Conservation (phyloP, 2,888 invertebrate genomes). For the Parelbella ahira region DNA sequence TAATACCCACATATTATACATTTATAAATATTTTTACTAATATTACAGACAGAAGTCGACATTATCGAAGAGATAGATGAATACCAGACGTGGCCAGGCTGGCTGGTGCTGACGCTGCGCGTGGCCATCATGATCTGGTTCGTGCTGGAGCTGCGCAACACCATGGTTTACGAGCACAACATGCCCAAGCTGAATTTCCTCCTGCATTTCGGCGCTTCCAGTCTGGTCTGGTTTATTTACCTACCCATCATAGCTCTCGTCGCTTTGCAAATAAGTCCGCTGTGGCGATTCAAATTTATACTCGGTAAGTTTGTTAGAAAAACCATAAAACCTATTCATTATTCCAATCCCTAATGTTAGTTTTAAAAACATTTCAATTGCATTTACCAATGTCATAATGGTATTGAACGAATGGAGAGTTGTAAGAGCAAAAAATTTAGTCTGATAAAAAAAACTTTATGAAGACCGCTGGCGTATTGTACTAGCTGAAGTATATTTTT, state of each 20-base stretch:
- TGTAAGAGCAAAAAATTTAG: too few relatives aligned
- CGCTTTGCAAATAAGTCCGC: conserved; percentile 93
- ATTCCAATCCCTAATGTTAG: too few relatives aligned
- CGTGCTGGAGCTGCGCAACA: conserved; percentile 83
- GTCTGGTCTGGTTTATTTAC: conserved; percentile 99
- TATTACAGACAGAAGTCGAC: conserved; percentile 93
- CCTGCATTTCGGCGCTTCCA: conserved; percentile 97
- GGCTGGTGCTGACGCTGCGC: conserved; percentile 93
- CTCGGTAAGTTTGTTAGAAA: conserved; percentile 90
- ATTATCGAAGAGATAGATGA: conserved; percentile 98
- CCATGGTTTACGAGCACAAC: conserved; percentile 78
- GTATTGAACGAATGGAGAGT: too few relatives aligned
- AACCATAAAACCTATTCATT: too few relatives aligned
- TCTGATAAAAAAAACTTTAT: too few relatives aligned
- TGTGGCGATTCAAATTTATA: conserved; percentile 97
- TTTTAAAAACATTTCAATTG: too few relatives aligned
- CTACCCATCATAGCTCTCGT: conserved; percentile 96
- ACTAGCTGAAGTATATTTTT: too few relatives aligned
- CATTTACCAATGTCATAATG: too few relatives aligned
- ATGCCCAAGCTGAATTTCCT: conserved; percentile 92
- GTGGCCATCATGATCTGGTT: conserved; percentile 95
- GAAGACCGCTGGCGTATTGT: too few relatives aligned
- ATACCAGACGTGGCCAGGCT: conserved; percentile 98
- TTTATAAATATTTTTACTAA: neutral
- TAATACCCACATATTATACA: too few relatives aligned